Conservation (phyloP, 2,888 invertebrate species). For the Homarus gammarus region DNA sequence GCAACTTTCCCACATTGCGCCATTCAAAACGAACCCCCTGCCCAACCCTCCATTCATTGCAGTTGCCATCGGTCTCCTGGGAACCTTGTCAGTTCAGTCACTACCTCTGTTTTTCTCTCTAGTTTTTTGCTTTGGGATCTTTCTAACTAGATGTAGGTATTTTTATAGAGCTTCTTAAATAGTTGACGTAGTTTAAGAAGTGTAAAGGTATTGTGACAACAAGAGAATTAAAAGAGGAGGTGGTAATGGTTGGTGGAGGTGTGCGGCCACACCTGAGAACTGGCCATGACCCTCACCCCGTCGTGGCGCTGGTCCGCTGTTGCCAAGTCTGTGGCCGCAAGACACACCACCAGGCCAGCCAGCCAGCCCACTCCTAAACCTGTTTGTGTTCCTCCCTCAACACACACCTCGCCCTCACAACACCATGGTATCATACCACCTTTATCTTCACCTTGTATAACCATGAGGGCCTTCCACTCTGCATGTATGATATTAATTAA, state of each 20-base stretch:
- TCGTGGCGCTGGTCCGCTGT: not conserved
- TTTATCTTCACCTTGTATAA: too few species aligned
- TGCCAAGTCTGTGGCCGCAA: too few species aligned
- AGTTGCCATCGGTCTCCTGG: not conserved
- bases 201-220: not conserved
- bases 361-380: too few species aligned
- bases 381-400: too few species aligned
- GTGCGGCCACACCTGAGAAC: not conserved
- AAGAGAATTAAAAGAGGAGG: not conserved
- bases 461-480: too few species aligned
- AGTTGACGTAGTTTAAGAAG: not conserved
- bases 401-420: too few species aligned
- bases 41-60: constrained; percentile 15
- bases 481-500: too few species aligned
- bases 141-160: not conserved
- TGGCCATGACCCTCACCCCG: constrained; percentile 9
- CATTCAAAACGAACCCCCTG: not conserved
- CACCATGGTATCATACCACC: too few species aligned
- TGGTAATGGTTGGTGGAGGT: not conserved
- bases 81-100: not conserved
- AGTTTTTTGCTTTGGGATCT: not conserved
- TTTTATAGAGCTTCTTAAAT: too few species aligned
- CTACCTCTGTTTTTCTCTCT: not conserved
- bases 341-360: too few species aligned
- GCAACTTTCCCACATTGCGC: not conserved